Evolutionary conservation across 2,113 vertebrate species (phyloP).

Genomic region (Malurus melanocephalus): DNA sequence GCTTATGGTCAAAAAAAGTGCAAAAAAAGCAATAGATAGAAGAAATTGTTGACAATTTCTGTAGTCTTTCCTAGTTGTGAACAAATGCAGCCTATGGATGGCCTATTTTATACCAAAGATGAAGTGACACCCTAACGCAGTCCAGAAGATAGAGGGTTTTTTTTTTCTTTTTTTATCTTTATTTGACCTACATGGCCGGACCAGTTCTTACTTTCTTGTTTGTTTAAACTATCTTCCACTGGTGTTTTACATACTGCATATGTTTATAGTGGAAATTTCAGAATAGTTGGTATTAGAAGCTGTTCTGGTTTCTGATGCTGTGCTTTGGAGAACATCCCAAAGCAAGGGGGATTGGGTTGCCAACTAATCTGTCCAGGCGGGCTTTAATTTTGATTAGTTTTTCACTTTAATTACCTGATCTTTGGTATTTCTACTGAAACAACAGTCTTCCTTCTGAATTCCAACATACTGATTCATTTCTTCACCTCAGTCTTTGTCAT

Average conservation of each 20-base stretch:
- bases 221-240: conserved; percentile 85
- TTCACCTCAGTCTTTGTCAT: conserved; percentile 49
- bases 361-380: conserved; percentile 7
- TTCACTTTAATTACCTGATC: conserved; percentile 53
- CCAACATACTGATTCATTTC: conserved; percentile 46
- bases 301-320: not conserved
- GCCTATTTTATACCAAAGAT: conserved; percentile 99
- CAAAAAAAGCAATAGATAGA: conserved; percentile 97
- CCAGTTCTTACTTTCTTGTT: conserved; percentile 84
- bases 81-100: conserved; percentile 96
- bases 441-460: conserved; percentile 73
- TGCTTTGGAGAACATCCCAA: conserved; percentile 43
- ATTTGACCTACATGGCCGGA: conserved; percentile 92
- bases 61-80: conserved; percentile 98
- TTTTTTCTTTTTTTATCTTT: conserved; percentile 75
- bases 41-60: conserved; percentile 99
- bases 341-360: conserved; percentile 14
- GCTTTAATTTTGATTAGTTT: conserved; percentile 53
- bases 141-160: conserved; percentile 74
- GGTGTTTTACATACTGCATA: conserved; percentile 75
- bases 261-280: conserved; percentile 50
- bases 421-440: conserved; percentile 56
- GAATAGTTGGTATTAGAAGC: conserved; percentile 58
- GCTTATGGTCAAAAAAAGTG: conserved; percentile 89
- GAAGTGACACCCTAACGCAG: conserved; percentile 88